These are phyloP conservation scores for Triops cancriformis DNA, from an alignment of 1,140 invertebrate genomes.

Conservation along the genomic window DNA sequence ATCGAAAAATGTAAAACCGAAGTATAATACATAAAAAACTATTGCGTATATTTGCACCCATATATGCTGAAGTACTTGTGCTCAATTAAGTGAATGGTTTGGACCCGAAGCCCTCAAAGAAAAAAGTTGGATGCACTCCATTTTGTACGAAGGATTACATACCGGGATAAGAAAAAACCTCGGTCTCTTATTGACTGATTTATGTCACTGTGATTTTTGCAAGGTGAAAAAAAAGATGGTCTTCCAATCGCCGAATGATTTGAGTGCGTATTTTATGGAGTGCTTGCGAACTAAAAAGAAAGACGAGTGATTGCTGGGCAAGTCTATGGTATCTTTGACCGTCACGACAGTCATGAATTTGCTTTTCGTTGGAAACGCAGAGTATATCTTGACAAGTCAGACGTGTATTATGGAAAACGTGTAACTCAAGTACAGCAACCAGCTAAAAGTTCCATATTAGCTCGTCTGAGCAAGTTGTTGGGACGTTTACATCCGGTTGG, in stretches of 20 bases:
- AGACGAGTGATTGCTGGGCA: neutral
- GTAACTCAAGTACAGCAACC: neutral
- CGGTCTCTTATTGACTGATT: neutral
- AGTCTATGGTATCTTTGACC: neutral
- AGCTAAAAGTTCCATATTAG: neutral
- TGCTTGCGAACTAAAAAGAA: neutral
- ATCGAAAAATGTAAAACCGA: too few species aligned
- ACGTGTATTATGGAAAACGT: neutral
- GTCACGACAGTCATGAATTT: conserved; percentile 13
- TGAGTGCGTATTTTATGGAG: neutral
- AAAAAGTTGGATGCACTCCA: neutral
- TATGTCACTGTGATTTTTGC: neutral
- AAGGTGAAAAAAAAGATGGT: neutral
- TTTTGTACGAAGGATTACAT: neutral
- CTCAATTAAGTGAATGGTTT: too few species aligned
- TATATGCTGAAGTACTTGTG: too few species aligned
- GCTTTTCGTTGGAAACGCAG: neutral
- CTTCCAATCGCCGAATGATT: neutral
- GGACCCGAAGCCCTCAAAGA: neutral
- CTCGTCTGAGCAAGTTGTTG: neutral
- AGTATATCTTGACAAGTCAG: conserved; percentile 1
- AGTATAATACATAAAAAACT: too few species aligned
- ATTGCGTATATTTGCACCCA: too few species aligned
- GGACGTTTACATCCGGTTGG: neutral
- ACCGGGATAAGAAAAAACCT: neutral